phyloP scores from a whole-genome alignment of 1,140 invertebrate species.

The Drosophila melanica region DNA sequence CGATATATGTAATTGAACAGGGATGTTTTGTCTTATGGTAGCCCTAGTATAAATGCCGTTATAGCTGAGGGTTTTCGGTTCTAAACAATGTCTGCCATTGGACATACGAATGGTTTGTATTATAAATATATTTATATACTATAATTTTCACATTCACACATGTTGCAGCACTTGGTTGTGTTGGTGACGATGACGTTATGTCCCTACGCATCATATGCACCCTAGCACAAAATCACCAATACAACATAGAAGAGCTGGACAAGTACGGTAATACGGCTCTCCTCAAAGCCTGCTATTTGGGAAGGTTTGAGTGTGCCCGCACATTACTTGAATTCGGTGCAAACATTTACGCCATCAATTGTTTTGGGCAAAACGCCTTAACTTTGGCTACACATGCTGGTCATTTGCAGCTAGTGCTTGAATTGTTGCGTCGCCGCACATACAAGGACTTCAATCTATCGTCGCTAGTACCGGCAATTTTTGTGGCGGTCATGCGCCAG shows the following conservation, averaged over 20 bases:
- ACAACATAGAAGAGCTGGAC: conserved; percentile 64
- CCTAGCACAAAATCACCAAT: conserved; percentile 34
- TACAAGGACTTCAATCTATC: conserved; percentile 78
- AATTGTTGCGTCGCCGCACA: conserved; percentile 57
- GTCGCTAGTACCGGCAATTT: conserved; percentile 72
- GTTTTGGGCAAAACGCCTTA: conserved; percentile 77
- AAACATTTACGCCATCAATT: conserved; percentile 70
- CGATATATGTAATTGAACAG: background rate
- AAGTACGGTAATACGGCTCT: conserved; percentile 76
- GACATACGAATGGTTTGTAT: conserved; percentile 58
- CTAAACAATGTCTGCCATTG: conserved; percentile 33
- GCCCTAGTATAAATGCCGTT: conserved; percentile 42
- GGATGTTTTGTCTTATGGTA: background rate
- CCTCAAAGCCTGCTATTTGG: conserved; percentile 75
- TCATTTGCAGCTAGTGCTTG: conserved; percentile 53
- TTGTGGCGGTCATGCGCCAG: conserved; percentile 62
- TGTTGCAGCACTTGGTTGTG: conserved; percentile 57
- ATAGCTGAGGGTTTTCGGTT: conserved; percentile 2
- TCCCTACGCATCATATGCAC: conserved; percentile 65
- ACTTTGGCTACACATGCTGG: conserved; percentile 71
- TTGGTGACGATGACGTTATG: conserved; percentile 55
- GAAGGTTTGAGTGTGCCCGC: conserved; percentile 52
- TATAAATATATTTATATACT: background rate
- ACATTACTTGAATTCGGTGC: conserved; percentile 59
- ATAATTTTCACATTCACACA: background rate